Conservation (phyloP, 2,888 invertebrate genomes). For the Hydraecia micacea region DNA sequence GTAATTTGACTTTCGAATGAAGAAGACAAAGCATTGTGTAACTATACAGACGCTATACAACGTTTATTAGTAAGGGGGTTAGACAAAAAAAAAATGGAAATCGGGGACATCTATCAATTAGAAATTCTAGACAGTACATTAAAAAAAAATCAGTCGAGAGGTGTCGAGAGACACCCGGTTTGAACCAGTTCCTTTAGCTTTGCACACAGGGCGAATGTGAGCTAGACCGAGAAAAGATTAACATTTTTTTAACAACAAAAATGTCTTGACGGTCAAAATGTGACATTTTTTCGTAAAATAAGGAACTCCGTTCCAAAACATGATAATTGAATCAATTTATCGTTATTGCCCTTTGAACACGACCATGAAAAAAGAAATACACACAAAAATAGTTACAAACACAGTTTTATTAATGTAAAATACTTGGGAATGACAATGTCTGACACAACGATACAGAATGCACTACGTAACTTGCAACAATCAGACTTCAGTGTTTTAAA, state of each 20-base stretch:
- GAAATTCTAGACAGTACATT: background rate
- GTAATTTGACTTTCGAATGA: too few relatives aligned
- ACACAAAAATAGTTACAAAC: background rate
- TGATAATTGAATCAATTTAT: background rate
- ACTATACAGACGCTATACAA: too few relatives aligned
- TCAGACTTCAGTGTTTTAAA: conserved; percentile 65
- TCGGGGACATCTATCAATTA: background rate
- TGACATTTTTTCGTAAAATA: background rate
- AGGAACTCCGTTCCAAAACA: background rate
- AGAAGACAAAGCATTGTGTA: too few relatives aligned
- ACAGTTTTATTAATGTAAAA: background rate
- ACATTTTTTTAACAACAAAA: background rate
- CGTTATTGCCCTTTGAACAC: background rate
- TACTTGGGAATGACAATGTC: conserved; percentile 26
- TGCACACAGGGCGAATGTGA: too few relatives aligned
- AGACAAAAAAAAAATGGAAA: background rate
- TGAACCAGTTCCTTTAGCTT: too few relatives aligned
- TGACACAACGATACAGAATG: conserved; percentile 47
- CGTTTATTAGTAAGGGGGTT: too few relatives aligned
- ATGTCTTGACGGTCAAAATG: too few relatives aligned
- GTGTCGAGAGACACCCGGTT: too few relatives aligned
- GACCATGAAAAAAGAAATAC: background rate
- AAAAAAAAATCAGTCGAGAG: too few relatives aligned
- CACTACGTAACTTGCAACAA: conserved; percentile 62
- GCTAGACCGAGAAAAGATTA: too few relatives aligned